Evolutionary conservation across 2,113 vertebrate genomes (phyloP).

Genomic region (Ciconia maguari): DNA sequence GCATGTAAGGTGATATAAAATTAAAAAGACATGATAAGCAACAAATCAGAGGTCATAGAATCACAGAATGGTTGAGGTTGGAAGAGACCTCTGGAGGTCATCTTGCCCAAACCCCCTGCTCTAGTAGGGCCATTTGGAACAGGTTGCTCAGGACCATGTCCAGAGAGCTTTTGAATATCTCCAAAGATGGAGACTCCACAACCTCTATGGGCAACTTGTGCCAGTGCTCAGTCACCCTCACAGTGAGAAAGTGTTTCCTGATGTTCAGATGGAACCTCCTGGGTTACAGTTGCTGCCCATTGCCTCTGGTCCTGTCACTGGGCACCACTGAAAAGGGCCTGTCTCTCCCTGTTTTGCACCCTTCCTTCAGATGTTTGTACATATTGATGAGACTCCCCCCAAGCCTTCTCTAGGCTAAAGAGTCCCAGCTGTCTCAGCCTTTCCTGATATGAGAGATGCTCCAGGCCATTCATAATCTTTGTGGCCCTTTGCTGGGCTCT

Average conservation of each 20-base stretch:
- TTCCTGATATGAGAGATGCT: neutral
- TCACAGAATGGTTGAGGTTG: neutral
- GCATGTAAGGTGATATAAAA: neutral
- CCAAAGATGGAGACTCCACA: neutral
- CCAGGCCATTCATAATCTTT: neutral
- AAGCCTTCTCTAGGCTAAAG: neutral
- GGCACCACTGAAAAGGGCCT: neutral
- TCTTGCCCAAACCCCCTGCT: neutral
- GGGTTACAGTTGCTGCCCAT: fast-evolving
- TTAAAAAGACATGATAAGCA: neutral
- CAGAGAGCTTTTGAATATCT: neutral
- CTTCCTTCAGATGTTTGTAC: neutral
- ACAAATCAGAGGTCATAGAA: neutral
- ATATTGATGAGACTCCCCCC: neutral
- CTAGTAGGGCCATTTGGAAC: neutral
- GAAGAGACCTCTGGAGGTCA: neutral
- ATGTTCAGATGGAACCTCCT: neutral
- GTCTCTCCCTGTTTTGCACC: neutral
- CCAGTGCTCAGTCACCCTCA: neutral
- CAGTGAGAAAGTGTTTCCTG: neutral
- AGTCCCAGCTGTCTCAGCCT: neutral
- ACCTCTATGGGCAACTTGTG: neutral
- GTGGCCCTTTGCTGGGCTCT: neutral
- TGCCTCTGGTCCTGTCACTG: neutral
- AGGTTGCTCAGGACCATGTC: neutral